Conservation (phyloP, 2,113 vertebrate genomes). For the Oceanites oceanicus region DNA sequence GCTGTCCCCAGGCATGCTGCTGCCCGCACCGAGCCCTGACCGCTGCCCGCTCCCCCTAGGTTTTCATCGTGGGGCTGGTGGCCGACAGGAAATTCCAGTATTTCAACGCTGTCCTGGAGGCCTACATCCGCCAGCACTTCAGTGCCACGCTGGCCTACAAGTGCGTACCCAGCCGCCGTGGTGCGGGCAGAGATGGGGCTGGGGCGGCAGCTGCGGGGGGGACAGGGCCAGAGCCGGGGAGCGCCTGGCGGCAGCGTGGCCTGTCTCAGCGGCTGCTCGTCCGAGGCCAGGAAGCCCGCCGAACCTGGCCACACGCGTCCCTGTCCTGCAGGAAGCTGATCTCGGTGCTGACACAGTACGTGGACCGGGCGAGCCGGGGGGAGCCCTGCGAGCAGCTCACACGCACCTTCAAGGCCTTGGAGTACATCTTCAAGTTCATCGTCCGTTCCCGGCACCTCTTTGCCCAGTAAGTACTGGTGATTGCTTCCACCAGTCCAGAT, state of each 20-base stretch:
- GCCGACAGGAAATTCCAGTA: conserved; percentile 66
- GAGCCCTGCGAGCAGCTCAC: conserved; percentile 29
- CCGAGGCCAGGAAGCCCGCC: fast-evolving
- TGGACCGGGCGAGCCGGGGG: background rate
- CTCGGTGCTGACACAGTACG: conserved; percentile 28
- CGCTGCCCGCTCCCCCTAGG: background rate
- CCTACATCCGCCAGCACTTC: conserved; percentile 69
- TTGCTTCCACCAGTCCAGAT: fast-evolving
- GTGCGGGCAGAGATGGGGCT: fast-evolving
- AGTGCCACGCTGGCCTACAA: conserved; percentile 64
- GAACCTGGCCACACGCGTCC: fast-evolving
- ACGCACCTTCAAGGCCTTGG: conserved; percentile 53
- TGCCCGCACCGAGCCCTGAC: fast-evolving
- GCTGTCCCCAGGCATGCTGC: background rate
- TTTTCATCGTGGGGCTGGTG: conserved; percentile 63
- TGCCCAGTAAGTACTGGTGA: background rate
- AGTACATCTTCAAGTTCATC: conserved; percentile 67
- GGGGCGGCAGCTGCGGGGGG: fast-evolving
- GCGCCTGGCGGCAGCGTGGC: fast-evolving
- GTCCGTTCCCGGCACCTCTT: conserved; percentile 60
- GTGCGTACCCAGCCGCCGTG: background rate
- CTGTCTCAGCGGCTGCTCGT: fast-evolving
- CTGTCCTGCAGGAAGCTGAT: conserved; percentile 35
- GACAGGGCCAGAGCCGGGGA: fast-evolving
- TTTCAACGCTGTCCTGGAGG: conserved; percentile 63